Conservation (phyloP, 2,888 invertebrate species). For the Gibbula magus region DNA sequence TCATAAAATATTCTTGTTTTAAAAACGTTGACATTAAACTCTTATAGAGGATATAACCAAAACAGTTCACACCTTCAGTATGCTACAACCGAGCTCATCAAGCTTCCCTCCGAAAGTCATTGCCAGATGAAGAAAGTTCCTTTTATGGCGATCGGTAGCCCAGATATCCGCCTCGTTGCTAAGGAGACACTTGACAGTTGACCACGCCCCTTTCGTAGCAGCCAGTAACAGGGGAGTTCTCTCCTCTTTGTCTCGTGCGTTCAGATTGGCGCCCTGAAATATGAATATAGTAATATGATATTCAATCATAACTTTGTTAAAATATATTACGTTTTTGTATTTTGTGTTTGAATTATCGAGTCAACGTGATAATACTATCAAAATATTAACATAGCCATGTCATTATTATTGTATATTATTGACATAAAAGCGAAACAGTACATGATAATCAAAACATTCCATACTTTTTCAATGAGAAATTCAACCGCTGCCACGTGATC, state of each 20-base stretch:
- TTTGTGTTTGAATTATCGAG: not conserved
- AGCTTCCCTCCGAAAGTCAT: constrained; percentile 83
- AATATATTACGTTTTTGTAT: not conserved
- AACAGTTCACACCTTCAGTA: not conserved
- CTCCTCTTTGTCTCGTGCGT: constrained; percentile 86
- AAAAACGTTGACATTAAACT: no score
- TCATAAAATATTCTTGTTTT: no score
- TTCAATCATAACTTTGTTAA: not conserved
- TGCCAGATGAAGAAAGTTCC: constrained; percentile 90
- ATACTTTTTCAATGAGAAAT: constrained; percentile 79
- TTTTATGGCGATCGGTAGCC: constrained; percentile 85
- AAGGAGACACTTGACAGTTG: constrained; percentile 85
- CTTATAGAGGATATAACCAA: no score
- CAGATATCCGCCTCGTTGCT: constrained; percentile 85
- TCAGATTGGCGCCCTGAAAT: constrained; percentile 86
- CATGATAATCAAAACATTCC: not conserved
- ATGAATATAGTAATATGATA: no score
- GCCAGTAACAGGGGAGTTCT: constrained; percentile 88
- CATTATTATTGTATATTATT: no score
- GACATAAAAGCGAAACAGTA: not conserved
- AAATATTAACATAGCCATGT: no score
- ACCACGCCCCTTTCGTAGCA: constrained; percentile 88
- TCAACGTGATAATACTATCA: not conserved
- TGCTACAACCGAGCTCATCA: constrained; percentile 30
- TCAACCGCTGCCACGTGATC: constrained; percentile 87